These are phyloP conservation scores for Leptopilina myrica DNA, from an alignment of 2,888 invertebrate genomes.

Conservation along the genomic window DNA sequence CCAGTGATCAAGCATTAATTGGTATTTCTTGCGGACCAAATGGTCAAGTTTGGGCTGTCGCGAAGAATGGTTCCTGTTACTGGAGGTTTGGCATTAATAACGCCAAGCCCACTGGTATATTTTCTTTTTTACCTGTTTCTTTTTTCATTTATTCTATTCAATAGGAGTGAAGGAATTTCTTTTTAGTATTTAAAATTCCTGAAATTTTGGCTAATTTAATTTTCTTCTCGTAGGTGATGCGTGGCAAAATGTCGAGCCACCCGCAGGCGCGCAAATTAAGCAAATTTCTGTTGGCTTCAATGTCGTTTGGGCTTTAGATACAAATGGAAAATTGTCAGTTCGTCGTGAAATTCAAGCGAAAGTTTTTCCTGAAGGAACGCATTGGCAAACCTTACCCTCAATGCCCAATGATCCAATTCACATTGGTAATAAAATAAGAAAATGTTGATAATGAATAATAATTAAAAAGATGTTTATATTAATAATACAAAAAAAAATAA, in stretches of 20 bases:
- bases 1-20: conserved; percentile 87
- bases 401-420: conserved; percentile 81
- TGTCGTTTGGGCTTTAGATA: conserved; percentile 90
- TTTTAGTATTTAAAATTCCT: neutral
- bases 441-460: no score
- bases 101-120: conserved; percentile 81
- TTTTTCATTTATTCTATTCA: no score
- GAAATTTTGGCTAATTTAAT: neutral
- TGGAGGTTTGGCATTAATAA: conserved; percentile 86
- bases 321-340: conserved; percentile 85
- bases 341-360: conserved; percentile 85
- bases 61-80: conserved; percentile 90
- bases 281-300: conserved; percentile 85
- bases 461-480: no score
- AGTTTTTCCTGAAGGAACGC: conserved; percentile 88
- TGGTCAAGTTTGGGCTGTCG: conserved; percentile 89
- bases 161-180: no score
- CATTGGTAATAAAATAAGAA: conserved; percentile 71
- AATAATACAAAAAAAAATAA: no score
- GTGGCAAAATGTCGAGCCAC: conserved; percentile 90
- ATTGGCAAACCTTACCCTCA: conserved; percentile 86
- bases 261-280: conserved; percentile 82
- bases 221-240: conserved; percentile 77
- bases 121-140: no score
- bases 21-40: conserved; percentile 86